These are phyloP conservation scores for Clistopyga incitator DNA, from an alignment of 2,888 invertebrate genomes.

Conservation along the genomic window DNA sequence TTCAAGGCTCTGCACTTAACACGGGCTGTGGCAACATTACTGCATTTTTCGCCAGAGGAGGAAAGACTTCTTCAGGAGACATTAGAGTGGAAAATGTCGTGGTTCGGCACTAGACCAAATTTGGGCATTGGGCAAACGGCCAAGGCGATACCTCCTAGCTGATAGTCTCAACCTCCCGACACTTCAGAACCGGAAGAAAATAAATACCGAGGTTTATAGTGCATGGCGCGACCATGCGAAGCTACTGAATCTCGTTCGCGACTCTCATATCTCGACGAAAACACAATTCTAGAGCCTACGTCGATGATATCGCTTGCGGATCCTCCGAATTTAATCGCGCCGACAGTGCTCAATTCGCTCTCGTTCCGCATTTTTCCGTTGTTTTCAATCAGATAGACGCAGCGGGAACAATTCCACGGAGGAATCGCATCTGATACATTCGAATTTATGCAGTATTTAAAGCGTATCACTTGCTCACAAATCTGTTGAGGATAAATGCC, in stretches of 20 bases:
- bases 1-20: conserved; percentile 94
- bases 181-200: conserved; percentile 33
- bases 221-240: conserved; percentile 13
- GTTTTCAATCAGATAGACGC: conserved; percentile 6
- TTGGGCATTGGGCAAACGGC: conserved; percentile 86
- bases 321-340: background rate
- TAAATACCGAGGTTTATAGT: conserved; percentile 46
- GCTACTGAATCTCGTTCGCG: conserved; percentile 58
- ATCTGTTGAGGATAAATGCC: conserved; percentile 54
- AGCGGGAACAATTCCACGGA: conserved; percentile 7
- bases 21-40: conserved; percentile 93
- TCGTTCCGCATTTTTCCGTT: conserved; percentile 20
- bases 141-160: conserved; percentile 87
- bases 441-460: conserved; percentile 54
- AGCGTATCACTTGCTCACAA: conserved; percentile 47
- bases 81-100: conserved; percentile 90
- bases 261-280: conserved; percentile 36
- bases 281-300: conserved; percentile 32
- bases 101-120: conserved; percentile 89
- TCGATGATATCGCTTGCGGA: conserved; percentile 16
- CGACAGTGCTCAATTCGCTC: conserved; percentile 1
- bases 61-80: conserved; percentile 93
- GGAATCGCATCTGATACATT: conserved; percentile 52
- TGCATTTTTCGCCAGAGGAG: conserved; percentile 94
- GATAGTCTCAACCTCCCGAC: conserved; percentile 81